These are phyloP conservation scores for Drosophila mimetica DNA, from an alignment of 2,888 invertebrate species.

Conservation along the genomic window DNA sequence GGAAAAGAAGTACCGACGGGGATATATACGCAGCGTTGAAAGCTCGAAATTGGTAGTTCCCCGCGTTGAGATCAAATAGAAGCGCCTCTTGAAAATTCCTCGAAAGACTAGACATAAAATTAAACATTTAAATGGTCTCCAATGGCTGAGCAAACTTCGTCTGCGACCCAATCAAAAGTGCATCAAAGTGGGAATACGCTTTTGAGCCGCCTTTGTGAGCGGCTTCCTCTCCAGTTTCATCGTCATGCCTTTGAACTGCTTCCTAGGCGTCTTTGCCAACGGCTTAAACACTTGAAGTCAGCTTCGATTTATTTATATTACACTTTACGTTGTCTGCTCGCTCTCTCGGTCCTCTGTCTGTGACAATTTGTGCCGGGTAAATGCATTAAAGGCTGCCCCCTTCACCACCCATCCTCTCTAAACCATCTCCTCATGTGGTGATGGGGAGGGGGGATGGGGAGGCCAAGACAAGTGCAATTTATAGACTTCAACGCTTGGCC, in stretches of 20 bases:
- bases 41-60: neutral
- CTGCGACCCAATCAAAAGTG: conserved; percentile 31
- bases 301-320: conserved; percentile 77
- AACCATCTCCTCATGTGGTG: neutral
- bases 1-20: no score
- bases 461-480: conserved; percentile 64
- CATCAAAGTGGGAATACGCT: conserved; percentile 36
- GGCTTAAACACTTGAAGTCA: conserved; percentile 80
- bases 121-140: conserved; percentile 18
- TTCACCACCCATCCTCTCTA: neutral
- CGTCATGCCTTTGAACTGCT: conserved; percentile 38
- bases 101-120: conserved; percentile 3
- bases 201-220: conserved; percentile 59
- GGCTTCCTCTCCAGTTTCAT: conserved; percentile 60
- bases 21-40: neutral
- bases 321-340: conserved; percentile 64
- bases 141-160: conserved; percentile 27
- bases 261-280: conserved; percentile 56
- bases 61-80: neutral
- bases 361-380: conserved; percentile 43
- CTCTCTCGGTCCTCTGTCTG: conserved; percentile 33
- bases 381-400: conserved; percentile 28
- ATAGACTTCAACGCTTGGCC: conserved; percentile 76
- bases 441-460: neutral
- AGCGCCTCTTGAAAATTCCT: neutral